Evolutionary conservation across 2,888 invertebrate genomes (phyloP).

Genomic region (Petrophora chlorosata): DNA sequence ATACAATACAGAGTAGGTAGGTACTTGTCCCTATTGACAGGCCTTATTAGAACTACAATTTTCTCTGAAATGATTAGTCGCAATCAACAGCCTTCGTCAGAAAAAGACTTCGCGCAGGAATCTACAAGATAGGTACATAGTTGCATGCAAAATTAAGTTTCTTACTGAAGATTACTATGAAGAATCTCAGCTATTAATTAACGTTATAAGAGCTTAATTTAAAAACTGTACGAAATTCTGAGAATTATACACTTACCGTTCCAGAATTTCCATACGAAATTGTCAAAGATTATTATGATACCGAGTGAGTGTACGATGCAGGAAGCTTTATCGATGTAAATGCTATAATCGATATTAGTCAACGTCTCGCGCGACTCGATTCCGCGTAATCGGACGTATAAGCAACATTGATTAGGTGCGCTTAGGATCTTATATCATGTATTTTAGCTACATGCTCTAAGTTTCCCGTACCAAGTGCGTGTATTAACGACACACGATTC

Average conservation of each 20-base stretch:
- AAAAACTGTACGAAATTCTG: slow-evolving; percentile 46
- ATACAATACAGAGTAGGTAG: too few species aligned
- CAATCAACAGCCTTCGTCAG: background rate
- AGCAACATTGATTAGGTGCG: slow-evolving; percentile 67
- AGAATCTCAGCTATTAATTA: slow-evolving; percentile 23
- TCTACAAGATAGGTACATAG: slow-evolving; percentile 9
- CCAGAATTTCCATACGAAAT: slow-evolving; percentile 68
- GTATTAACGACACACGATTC: slow-evolving; percentile 59
- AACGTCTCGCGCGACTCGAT: slow-evolving; percentile 66
- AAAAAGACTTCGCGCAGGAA: slow-evolving; percentile 1
- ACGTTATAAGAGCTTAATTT: slow-evolving; percentile 24
- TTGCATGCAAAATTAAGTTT: slow-evolving; percentile 10
- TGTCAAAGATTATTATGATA: slow-evolving; percentile 58
- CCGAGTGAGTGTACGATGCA: slow-evolving; percentile 52
- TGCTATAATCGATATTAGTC: slow-evolving; percentile 74
- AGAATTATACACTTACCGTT: slow-evolving; percentile 51
- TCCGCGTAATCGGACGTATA: slow-evolving; percentile 66
- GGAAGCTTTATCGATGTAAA: slow-evolving; percentile 66
- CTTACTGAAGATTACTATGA: slow-evolving; percentile 7
- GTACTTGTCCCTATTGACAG: too few species aligned
- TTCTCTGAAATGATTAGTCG: slow-evolving; percentile 7
- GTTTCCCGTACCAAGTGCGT: slow-evolving; percentile 44
- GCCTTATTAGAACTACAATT: background rate
- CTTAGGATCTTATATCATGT: slow-evolving; percentile 58
- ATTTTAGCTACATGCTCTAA: slow-evolving; percentile 56